phyloP scores from a whole-genome alignment of 2,888 invertebrate species.

The Limnephilus marmoratus region DNA sequence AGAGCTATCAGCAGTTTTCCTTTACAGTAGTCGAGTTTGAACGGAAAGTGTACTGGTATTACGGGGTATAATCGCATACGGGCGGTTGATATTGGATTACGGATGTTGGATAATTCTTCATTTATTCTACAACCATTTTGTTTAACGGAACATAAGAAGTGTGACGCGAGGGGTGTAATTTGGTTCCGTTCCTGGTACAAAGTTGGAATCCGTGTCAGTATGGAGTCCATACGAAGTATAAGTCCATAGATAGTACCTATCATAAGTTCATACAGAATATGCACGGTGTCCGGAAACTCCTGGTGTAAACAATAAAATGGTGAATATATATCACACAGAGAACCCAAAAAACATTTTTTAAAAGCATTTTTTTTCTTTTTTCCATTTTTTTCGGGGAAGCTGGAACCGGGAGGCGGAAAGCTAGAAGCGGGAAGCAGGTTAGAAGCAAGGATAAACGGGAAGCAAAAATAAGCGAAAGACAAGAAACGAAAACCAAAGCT shows the following conservation, averaged over 20 bases:
- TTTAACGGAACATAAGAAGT: conserved; percentile 4
- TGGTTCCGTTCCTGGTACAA: background rate
- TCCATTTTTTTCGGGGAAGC: no score
- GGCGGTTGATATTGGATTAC: background rate
- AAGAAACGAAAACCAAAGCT: no score
- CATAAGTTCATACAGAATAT: background rate
- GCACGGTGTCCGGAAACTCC: no score
- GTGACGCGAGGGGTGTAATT: background rate
- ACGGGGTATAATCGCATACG: conserved; percentile 4
- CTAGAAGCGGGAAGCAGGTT: no score
- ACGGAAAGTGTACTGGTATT: background rate
- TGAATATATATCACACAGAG: no score
- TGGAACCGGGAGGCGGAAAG: no score
- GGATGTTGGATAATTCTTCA: conserved; percentile 15
- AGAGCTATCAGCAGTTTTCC: background rate
- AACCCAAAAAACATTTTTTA: no score
- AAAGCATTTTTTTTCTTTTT: no score
- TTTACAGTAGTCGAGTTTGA: background rate
- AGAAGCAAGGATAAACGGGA: no score
- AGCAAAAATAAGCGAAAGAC: no score
- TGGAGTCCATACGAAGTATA: background rate
- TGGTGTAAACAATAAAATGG: no score
- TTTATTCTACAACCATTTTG: background rate
- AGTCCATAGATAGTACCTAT: background rate
- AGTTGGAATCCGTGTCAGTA: conserved; percentile 4